Percentiles rank a stretch among this genome's conserved stretches.
These are phyloP conservation scores for Elysia crispata DNA, from an alignment of 2,888 invertebrate species.

Conservation along the genomic window DNA sequence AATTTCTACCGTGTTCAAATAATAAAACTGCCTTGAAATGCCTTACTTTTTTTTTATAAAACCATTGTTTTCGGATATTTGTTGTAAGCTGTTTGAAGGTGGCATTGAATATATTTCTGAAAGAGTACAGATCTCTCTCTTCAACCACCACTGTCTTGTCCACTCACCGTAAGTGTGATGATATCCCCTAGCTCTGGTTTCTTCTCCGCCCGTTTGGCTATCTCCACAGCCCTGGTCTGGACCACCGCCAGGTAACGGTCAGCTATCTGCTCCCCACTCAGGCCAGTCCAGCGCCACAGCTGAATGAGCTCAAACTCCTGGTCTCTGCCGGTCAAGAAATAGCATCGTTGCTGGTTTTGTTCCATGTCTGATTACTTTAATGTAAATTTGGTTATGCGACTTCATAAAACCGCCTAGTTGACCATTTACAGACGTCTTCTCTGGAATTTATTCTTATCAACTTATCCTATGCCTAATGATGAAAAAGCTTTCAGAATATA, in stretches of 20 bases:
- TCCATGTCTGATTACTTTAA: too few relatives aligned
- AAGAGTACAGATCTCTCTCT: not conserved
- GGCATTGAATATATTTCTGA: not conserved
- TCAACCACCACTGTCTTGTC: not conserved
- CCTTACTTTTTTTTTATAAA: too few relatives aligned
- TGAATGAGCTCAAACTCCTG: conserved; percentile 57
- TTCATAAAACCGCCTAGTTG: too few relatives aligned
- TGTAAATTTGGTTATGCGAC: too few relatives aligned
- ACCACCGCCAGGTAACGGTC: conserved; percentile 41
- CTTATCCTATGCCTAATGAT: too few relatives aligned
- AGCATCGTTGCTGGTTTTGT: not conserved
- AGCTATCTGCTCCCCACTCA: conserved; percentile 43
- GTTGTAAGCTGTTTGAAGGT: too few relatives aligned
- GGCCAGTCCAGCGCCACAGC: conserved; percentile 60
- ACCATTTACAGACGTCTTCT: too few relatives aligned
- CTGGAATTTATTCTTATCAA: too few relatives aligned
- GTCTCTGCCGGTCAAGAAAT: conserved; percentile 52
- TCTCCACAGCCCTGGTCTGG: not conserved
- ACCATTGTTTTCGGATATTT: too few relatives aligned
- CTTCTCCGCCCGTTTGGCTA: not conserved
- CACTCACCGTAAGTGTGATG: conserved; percentile 44
- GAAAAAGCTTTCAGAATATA: too few relatives aligned
- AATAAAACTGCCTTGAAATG: too few relatives aligned
- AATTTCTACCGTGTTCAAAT: too few relatives aligned
- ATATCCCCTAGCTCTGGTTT: not conserved